Evolutionary conservation across 2,113 vertebrate species (phyloP).

Genomic region (Petroica traversi): DNA sequence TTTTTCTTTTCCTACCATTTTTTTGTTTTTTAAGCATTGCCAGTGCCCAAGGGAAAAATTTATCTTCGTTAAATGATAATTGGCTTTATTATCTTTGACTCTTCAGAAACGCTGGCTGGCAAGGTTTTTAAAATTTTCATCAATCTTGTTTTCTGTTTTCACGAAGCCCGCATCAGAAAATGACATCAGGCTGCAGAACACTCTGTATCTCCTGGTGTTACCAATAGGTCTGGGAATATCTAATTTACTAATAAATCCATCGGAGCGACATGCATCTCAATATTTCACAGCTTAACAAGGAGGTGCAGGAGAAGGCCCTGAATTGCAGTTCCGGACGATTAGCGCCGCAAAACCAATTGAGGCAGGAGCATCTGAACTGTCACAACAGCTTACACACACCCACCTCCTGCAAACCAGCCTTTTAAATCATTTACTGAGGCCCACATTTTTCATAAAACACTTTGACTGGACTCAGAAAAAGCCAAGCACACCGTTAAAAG

Average conservation of each 20-base stretch:
- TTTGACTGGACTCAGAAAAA: not conserved
- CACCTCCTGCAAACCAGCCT: not conserved
- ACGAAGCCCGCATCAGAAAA: not conserved
- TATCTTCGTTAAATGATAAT: constrained; percentile 68
- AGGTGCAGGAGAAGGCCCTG: not conserved
- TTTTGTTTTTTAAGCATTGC: not conserved
- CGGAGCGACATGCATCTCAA: not conserved
- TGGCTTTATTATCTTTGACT: constrained; percentile 64
- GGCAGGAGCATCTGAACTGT: not conserved
- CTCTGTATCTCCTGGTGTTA: not conserved
- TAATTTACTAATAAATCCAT: constrained; percentile 40
- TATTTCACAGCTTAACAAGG: not conserved
- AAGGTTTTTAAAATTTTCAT: constrained; percentile 56
- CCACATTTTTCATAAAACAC: not conserved
- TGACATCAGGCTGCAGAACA: not conserved
- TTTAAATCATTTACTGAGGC: not conserved
- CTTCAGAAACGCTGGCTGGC: constrained; percentile 63
- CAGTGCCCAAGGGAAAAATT: constrained; percentile 14
- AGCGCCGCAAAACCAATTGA: not conserved
- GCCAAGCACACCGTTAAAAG: not conserved
- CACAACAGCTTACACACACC: not conserved
- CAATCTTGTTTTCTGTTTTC: constrained; percentile 61
- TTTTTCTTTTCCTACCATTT: not conserved
- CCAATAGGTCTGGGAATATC: not conserved
- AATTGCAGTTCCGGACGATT: not conserved